A percentile compares a stretch with the other conserved stretches of the same genome.
Evolutionary conservation across 2,888 invertebrate genomes (phyloP).

Genomic region (Eledone cirrhosa): DNA sequence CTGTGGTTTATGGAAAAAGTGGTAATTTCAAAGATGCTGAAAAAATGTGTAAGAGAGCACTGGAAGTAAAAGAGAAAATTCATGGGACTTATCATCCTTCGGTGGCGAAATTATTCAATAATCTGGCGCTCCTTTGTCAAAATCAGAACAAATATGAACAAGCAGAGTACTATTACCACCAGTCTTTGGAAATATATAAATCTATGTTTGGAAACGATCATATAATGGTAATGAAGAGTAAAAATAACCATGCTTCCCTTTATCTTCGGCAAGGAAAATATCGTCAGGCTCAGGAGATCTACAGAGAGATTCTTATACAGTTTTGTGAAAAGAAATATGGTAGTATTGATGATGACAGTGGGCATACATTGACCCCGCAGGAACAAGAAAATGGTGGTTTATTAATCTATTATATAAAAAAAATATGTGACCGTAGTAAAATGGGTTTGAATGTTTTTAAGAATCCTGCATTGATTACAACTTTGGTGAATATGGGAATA

Average conservation of each 20-base stretch:
- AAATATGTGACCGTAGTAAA: conserved; percentile 10
- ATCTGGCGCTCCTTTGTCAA: conserved; percentile 11
- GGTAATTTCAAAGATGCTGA: conserved; percentile 16
- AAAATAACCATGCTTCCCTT: conserved; percentile 4
- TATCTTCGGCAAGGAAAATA: conserved; percentile 15
- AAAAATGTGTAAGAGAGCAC: conserved; percentile 17
- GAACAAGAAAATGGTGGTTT: conserved; percentile 25
- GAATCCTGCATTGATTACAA: conserved; percentile 17
- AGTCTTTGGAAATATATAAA: conserved; percentile 7
- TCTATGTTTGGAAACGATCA: conserved; percentile 1
- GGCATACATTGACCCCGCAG: not conserved
- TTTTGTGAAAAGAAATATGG: conserved; percentile 18
- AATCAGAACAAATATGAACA: conserved; percentile 21
- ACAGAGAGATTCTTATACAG: conserved; percentile 16
- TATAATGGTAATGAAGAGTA: conserved; percentile 4
- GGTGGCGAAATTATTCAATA: conserved; percentile 7
- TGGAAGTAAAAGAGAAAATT: conserved; percentile 13
- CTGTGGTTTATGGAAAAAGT: conserved; percentile 3
- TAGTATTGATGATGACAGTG: not conserved
- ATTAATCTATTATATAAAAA: conserved; percentile 15
- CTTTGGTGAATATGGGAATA: conserved; percentile 7
- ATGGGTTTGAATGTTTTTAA: conserved; percentile 18
- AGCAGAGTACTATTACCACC: conserved; percentile 8
- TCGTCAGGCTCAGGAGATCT: conserved; percentile 16
- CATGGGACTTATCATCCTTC: conserved; percentile 5